Percentiles rank a stretch among this genome's conserved stretches.
phyloP scores from a whole-genome alignment of 2,888 invertebrate species.

The Alloscopus bannaensis region DNA sequence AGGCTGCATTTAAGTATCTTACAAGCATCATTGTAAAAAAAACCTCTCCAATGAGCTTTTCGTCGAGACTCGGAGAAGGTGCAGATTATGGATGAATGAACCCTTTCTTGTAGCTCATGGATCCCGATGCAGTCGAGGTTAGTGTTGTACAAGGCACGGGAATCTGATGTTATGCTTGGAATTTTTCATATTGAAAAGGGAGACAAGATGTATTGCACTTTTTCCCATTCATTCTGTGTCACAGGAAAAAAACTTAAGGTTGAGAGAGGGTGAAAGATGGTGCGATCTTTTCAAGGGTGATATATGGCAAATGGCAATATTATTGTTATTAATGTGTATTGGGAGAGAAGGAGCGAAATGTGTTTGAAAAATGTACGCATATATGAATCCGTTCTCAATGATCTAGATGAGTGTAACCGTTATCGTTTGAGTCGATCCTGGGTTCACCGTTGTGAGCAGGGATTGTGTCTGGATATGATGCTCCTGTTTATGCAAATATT shows the following conservation, averaged over 20 bases:
- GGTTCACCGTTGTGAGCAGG: too few species aligned
- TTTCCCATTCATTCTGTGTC: constrained; percentile 34
- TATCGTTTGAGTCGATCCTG: too few species aligned
- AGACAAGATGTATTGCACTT: constrained; percentile 53
- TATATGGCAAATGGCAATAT: constrained; percentile 54
- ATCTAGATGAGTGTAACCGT: too few species aligned
- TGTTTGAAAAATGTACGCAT: too few species aligned
- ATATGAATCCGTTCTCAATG: too few species aligned
- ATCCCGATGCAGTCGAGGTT: neutral
- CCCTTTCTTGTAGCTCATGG: constrained; percentile 33
- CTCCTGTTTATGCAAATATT: too few species aligned
- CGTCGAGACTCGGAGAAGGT: neutral
- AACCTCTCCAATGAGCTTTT: too few species aligned
- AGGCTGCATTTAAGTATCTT: constrained; percentile 10
- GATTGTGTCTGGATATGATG: too few species aligned
- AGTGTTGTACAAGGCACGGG: neutral
- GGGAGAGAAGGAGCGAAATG: too few species aligned
- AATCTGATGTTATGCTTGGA: constrained; percentile 23
- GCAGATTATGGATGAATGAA: constrained; percentile 12
- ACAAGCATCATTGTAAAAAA: too few species aligned
- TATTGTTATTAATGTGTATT: constrained; percentile 47
- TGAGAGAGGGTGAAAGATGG: constrained; percentile 9
- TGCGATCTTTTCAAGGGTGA: constrained; percentile 11
- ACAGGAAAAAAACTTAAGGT: neutral
- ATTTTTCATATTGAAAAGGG: constrained; percentile 8